Percentiles rank a stretch among this genome's conserved stretches.
Conservation (phyloP, 2,888 invertebrate genomes). For the Ectemnius lituratus region DNA sequence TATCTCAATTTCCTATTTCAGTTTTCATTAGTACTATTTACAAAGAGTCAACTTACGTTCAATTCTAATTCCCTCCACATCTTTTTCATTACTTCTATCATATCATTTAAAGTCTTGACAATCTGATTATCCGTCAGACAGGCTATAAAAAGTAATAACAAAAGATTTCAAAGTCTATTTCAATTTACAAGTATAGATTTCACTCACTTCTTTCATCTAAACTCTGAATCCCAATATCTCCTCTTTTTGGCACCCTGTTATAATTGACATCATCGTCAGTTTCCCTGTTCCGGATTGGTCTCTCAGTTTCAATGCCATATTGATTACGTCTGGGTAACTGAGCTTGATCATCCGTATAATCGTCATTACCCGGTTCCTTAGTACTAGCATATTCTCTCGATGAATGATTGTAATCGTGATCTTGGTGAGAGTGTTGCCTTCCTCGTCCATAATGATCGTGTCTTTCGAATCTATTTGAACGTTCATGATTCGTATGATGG, state of each 20-base stretch:
- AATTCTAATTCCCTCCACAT: slow-evolving; percentile 85
- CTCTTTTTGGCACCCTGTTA: slow-evolving; percentile 78
- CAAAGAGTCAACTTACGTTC: slow-evolving; percentile 69
- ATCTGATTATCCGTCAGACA: slow-evolving; percentile 79
- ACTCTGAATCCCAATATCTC: slow-evolving; percentile 84
- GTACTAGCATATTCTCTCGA: neutral
- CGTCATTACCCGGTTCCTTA: neutral
- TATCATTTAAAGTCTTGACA: slow-evolving; percentile 83
- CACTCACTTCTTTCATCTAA: slow-evolving; percentile 81
- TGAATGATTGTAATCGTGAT: neutral
- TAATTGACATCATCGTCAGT: neutral
- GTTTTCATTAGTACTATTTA: neutral
- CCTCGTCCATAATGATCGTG: slow-evolving; percentile 4
- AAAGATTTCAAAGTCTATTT: neutral
- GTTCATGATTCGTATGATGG: neutral
- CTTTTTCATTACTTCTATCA: slow-evolving; percentile 83
- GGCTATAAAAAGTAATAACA: slow-evolving; percentile 56
- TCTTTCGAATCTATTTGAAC: neutral
- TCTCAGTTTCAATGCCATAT: neutral
- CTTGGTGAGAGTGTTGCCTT: neutral
- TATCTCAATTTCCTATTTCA: neutral
- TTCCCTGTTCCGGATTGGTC: neutral
- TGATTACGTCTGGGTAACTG: neutral
- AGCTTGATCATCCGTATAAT: neutral
- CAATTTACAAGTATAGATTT: slow-evolving; percentile 10